Base-by-base conservation (phyloP, 2,797 vertebrate species). In the Spheniscus humboldti region DNA sequence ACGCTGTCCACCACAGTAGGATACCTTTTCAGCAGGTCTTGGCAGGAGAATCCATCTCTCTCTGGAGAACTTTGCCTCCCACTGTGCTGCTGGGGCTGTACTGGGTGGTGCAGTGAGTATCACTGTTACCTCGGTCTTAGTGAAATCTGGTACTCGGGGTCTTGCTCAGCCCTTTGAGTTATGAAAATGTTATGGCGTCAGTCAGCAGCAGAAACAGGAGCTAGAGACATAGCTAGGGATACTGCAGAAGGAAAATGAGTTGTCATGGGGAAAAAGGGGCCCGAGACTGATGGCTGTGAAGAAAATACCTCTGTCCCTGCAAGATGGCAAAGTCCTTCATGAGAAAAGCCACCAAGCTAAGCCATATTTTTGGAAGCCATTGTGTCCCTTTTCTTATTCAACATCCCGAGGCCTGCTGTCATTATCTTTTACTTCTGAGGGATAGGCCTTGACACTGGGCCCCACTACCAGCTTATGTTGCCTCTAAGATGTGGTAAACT, bases 381-480 rank as follows among this genome's bases (percentile, higher is more conserved):
- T 37, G 13, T 27, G 12, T 69, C 13, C 23, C 43, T 78, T 72
- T 77, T 67, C 60, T 60, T 48, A 20, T 23, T 63, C 77, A 57
- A 25, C 13, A 41, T 35, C 59, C 43, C 18, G 83, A 57, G 37
- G 18, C 17, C 31, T 28, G 16, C 37, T 68, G 37, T 56, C 17
- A 19, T 35, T 35, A 35, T 9, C 24, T 63, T 48, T 57, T 64
- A 52, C 17, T 53, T n/a, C 63, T 55, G 47, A 64, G 39, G 39
- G 8, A 25, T 0, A n/a, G 19, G 17, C 10, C 55, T 82, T 50
- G 48, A 41, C 23, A 7, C 11, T 25, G 23, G 13, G 10, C 18
- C 28, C 15, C 10, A 4, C 20, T 48, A 18, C 39, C 27, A 57
- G 10, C 15, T 56, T 48, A 13, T 0, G 0, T 10, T 31, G 27